Evolutionary conservation across 2,113 vertebrate genomes (phyloP).

Genomic region (Hemiprocne comata): DNA sequence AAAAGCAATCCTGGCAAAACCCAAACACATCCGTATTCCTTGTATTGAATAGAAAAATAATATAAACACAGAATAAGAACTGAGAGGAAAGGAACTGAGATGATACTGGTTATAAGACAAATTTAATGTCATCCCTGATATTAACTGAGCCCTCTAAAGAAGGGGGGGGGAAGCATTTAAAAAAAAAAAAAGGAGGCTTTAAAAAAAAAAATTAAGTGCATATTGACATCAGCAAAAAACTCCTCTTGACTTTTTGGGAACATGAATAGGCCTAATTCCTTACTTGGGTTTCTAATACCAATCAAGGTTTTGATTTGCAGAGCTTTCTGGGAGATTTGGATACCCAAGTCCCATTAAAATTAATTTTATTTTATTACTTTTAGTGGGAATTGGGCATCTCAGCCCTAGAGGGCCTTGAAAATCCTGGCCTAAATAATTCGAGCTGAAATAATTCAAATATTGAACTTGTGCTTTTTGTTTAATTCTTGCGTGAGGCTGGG

Average conservation of each 20-base stretch:
- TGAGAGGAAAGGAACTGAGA: not conserved
- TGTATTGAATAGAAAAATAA: not conserved
- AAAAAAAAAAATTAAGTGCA: not conserved
- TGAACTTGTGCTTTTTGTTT: constrained; percentile 4
- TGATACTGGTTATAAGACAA: not conserved
- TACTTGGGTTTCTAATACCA: constrained; percentile 5
- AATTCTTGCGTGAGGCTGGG: not conserved
- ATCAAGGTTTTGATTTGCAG: constrained; percentile 17
- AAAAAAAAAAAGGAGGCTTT: not conserved
- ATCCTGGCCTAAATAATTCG: constrained; percentile 24
- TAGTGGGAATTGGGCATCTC: not conserved
- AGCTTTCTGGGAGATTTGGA: not conserved
- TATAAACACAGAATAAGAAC: not conserved
- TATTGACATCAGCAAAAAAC: not conserved
- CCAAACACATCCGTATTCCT: not conserved
- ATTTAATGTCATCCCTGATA: not conserved
- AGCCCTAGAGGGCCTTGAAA: not conserved
- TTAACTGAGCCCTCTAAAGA: not conserved
- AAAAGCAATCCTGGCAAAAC: not conserved
- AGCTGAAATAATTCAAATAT: not conserved
- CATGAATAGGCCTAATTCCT: not conserved
- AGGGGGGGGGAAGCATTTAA: no score
- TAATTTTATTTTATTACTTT: constrained; percentile 9
- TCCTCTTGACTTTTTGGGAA: not conserved
- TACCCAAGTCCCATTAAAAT: constrained; percentile 10